Conservation (phyloP, 2,113 vertebrate genomes). For the Leucoraja erinaceus region DNA sequence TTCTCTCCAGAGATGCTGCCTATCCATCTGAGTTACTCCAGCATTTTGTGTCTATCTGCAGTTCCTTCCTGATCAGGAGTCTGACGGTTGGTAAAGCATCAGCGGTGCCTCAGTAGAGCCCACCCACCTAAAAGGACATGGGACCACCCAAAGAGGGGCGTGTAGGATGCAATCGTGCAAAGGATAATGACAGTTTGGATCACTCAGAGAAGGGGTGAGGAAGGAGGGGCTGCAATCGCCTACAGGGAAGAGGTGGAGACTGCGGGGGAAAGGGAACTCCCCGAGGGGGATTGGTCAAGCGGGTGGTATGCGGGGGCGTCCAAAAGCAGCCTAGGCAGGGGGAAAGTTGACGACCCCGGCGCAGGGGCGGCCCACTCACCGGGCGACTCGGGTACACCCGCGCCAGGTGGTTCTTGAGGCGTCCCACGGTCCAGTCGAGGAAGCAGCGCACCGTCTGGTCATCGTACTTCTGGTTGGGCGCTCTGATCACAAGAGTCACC, state of each 20-base stretch:
- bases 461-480: slow-evolving; percentile 90
- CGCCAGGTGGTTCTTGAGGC: slow-evolving; percentile 80
- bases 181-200: neutral
- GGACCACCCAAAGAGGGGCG: neutral
- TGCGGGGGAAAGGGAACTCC: neutral
- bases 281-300: neutral
- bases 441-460: slow-evolving; percentile 91
- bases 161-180: neutral
- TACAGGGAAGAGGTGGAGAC: neutral
- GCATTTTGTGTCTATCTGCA: too few relatives aligned
- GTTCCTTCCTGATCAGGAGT: too few relatives aligned
- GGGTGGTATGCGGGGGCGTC: too few relatives aligned
- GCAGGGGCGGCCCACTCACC: slow-evolving; percentile 56
- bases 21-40: too few relatives aligned
- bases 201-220: neutral
- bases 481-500: slow-evolving; percentile 84
- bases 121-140: too few relatives aligned
- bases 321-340: too few relatives aligned
- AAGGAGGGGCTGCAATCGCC: neutral
- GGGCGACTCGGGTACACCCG: slow-evolving; percentile 85
- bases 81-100: neutral
- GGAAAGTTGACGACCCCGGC: too few relatives aligned
- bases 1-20: too few relatives aligned
- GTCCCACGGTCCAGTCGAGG: slow-evolving; percentile 88
- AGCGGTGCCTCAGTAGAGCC: neutral